Conservation (phyloP, 2,888 invertebrate genomes). For the Cactoblastis cactorum region DNA sequence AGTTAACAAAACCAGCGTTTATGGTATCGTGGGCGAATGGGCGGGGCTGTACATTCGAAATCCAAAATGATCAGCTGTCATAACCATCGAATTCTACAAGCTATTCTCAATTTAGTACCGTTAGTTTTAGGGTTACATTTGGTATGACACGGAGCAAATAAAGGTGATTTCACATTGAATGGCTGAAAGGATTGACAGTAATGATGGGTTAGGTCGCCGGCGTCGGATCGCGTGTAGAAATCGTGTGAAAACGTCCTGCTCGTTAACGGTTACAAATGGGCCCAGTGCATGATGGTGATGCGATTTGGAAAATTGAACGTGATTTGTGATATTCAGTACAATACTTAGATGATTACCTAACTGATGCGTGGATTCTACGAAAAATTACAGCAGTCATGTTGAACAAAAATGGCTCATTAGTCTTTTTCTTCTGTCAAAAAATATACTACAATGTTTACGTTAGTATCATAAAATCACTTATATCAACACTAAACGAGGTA, state of each 20-base stretch:
- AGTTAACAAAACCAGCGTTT: slow-evolving; percentile 20
- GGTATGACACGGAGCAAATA: slow-evolving; percentile 6
- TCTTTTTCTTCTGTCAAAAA: no score
- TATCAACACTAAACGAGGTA: no score
- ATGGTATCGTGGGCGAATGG: slow-evolving; percentile 34
- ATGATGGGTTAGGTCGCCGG: slow-evolving; percentile 38
- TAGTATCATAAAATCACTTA: no score
- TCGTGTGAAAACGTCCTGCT: slow-evolving; percentile 14
- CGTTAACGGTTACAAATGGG: slow-evolving; percentile 13
- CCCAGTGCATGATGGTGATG: background rate
- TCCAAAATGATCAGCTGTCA: slow-evolving; percentile 52
- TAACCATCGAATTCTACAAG: slow-evolving; percentile 21
- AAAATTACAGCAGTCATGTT: no score
- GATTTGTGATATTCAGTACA: background rate
- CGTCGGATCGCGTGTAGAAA: slow-evolving; percentile 18
- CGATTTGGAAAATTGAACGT: background rate
- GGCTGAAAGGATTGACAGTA: slow-evolving; percentile 49
- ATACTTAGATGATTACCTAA: no score
- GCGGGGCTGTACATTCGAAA: slow-evolving; percentile 41
- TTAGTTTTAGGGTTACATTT: slow-evolving; percentile 11
- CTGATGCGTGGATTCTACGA: no score
- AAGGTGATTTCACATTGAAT: slow-evolving; percentile 32
- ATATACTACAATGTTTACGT: no score
- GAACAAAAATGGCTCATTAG: no score
- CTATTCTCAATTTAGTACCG: slow-evolving; percentile 13